Percentiles rank a stretch among this genome's conserved stretches.
Conservation (phyloP, 1,140 invertebrate species). For the Heliothis subflexa region DNA sequence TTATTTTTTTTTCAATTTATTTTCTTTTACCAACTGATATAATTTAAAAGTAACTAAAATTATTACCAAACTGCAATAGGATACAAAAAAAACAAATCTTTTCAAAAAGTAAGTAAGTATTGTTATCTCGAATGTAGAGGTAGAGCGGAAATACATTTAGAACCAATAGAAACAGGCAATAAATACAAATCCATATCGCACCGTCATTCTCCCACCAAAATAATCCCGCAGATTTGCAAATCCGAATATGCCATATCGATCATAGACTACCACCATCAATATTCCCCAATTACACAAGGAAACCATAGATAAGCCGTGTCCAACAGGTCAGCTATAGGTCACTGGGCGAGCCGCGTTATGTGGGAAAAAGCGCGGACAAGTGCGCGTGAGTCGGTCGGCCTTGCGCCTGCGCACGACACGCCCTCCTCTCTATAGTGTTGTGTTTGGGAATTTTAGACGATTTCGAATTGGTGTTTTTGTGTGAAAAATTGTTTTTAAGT, state of each 20-base stretch:
- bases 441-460: neutral
- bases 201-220: neutral
- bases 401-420: conserved; percentile 23
- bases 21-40: too few species aligned
- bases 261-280: neutral
- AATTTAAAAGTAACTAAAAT: too few species aligned
- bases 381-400: conserved; percentile 35
- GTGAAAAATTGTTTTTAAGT: neutral
- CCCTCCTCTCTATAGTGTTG: conserved; percentile 25
- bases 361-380: conserved; percentile 29
- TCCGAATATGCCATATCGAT: neutral
- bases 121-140: too few species aligned
- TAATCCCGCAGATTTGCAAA: conserved; percentile 14
- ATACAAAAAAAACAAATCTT: too few species aligned
- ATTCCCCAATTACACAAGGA: conserved; percentile 4
- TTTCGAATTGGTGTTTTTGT: neutral
- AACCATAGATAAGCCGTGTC: neutral
- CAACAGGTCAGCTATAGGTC: conserved; percentile 18
- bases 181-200: neutral
- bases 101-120: too few species aligned
- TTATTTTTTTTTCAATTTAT: too few species aligned
- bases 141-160: too few species aligned
- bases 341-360: conserved; percentile 13
- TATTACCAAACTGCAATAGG: too few species aligned
- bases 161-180: neutral